Base-by-base conservation (phyloP, 1,140 invertebrate species). In the Nymphalis io region DNA sequence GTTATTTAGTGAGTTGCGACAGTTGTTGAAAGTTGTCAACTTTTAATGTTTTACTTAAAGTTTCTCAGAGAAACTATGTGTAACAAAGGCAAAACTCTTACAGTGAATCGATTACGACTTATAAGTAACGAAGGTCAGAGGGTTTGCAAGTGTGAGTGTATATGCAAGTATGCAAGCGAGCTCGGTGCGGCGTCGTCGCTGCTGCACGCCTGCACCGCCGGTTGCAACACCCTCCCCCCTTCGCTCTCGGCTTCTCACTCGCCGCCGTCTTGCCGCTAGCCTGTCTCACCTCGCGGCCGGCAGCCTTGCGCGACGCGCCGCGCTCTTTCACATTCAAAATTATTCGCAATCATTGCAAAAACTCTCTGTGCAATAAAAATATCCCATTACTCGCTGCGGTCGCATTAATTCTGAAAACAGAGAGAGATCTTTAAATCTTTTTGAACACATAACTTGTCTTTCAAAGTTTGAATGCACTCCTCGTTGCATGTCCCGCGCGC, bases 401-500 rank as follows among this genome's bases (percentile, higher is more conserved):
- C 80, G 75, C 82, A 80, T 88, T 89, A 82, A 82, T 79, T 81
- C 74, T 79, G 80, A 73, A 82, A 80, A 84, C 86, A 87, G 83
- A 88, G 86, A 88, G 86, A 88, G 82, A 75, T 86, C 84, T 66
- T 82, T 83, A 81, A 81, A 85, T 83, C 76, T 82, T 83, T 84
- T 75, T 78, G 74, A 72, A 83, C 70, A 85, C 84, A 82, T 87
- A 81, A 78, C 82, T 87, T 87, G 84, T 83, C 83, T 89, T 89
- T 85, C 75, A 87, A 90, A 90, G 83, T 91, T 91, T 89, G 90
- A 92, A 92, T 92, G 89, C 91, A 92, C 89, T 92, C 89, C 88
- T 91, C 92, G 93, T 93, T 93, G 90, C 89, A 90, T 88, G 82
- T 93, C 93, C 93, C 94, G 93, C 95, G 94, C 94, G 94, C 94